Evolutionary conservation across 2,113 vertebrate species (phyloP).

Genomic region (Hyperoodon ampullatus): DNA sequence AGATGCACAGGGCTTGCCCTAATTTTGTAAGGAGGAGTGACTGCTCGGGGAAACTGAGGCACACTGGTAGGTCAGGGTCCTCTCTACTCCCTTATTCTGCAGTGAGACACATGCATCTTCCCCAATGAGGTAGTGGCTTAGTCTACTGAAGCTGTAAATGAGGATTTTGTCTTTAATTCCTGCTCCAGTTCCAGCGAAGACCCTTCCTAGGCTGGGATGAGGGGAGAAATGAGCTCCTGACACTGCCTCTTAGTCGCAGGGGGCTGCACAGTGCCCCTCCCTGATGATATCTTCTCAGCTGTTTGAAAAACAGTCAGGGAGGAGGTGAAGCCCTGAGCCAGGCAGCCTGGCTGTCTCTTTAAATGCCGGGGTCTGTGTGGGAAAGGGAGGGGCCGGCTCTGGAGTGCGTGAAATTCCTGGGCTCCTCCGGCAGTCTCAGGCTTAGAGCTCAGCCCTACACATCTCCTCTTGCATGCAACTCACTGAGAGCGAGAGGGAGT

Average conservation of each 20-base stretch:
- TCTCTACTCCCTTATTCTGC: not conserved
- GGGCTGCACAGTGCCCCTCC: not conserved
- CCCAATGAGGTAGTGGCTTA: not conserved
- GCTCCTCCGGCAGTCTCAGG: conserved; percentile 84
- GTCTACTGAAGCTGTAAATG: not conserved
- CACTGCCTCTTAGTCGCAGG: conserved; percentile 37
- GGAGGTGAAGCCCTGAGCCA: conserved; percentile 58
- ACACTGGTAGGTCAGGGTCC: not conserved
- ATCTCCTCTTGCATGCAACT: conserved; percentile 76
- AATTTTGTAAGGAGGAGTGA: conserved; percentile 14
- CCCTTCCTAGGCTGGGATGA: conserved; percentile 32
- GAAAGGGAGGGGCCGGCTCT: conserved; percentile 82
- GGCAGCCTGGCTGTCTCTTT: conserved; percentile 86
- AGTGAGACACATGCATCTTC: not conserved
- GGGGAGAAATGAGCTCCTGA: not conserved
- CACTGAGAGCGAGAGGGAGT: conserved; percentile 69
- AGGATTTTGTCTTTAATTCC: conserved; percentile 48
- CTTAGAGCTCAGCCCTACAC: conserved; percentile 81
- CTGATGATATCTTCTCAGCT: conserved; percentile 67
- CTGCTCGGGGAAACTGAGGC: conserved; percentile 68
- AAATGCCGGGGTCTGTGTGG: conserved; percentile 85
- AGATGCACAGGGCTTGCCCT: conserved; percentile 4
- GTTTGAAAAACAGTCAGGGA: conserved; percentile 73
- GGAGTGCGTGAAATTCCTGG: conserved; percentile 86
- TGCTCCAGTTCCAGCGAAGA: conserved; percentile 7